Evolutionary conservation across 2,797 vertebrate species (phyloP).

Genomic region (Argyrosomus regius): DNA sequence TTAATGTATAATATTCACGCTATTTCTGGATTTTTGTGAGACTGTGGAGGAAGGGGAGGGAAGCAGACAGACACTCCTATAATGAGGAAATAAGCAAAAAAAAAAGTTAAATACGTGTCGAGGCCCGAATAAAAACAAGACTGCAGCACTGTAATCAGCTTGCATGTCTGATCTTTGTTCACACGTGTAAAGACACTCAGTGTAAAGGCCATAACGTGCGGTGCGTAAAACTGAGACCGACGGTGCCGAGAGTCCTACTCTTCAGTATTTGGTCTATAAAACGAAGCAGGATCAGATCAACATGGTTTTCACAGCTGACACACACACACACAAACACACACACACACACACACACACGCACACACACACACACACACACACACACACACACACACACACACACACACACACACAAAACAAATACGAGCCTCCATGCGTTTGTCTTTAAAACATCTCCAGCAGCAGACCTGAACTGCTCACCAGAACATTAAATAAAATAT

Average conservation of each 20-base stretch:
- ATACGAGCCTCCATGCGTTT: not conserved
- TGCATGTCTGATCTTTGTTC: not conserved
- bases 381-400: constrained; percentile 16
- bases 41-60: not conserved
- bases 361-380: not conserved
- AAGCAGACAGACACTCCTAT: not conserved
- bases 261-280: constrained; percentile 25
- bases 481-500: not conserved
- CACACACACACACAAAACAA: not conserved
- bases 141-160: not conserved
- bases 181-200: not conserved
- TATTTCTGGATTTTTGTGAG: not conserved
- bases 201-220: constrained; percentile 3
- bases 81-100: constrained; percentile 16
- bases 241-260: constrained; percentile 5
- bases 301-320: constrained; percentile 33
- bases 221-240: constrained; percentile 26
- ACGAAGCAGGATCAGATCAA: constrained; percentile 28
- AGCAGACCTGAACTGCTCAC: not conserved
- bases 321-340: constrained; percentile 13
- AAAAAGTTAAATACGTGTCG: constrained; percentile 19
- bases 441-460: not conserved
- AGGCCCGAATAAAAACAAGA: constrained; percentile 30
- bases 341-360: not conserved
- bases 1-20: not conserved